A percentile compares a stretch with the other conserved stretches of the same genome.
phyloP scores from a whole-genome alignment of 2,113 vertebrate species.

The Trichechus manatus region DNA sequence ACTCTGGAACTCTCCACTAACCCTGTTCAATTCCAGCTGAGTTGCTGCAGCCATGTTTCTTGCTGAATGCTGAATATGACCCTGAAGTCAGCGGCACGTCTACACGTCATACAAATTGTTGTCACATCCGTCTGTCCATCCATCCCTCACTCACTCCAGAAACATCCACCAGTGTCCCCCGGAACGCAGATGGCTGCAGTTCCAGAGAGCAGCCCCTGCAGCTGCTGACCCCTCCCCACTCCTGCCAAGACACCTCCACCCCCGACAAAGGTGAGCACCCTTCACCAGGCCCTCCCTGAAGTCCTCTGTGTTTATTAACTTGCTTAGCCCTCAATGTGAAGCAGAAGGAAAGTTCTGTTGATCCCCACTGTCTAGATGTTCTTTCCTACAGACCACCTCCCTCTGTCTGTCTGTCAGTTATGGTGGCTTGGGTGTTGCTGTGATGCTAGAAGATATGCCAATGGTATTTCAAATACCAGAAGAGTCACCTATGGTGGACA shows the following conservation, averaged over 20 bases:
- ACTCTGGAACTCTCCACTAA: not conserved
- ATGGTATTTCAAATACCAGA: not conserved
- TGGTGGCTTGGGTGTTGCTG: not conserved
- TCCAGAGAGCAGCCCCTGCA: not conserved
- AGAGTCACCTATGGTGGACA: not conserved
- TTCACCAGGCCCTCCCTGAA: not conserved
- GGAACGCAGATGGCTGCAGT: not conserved
- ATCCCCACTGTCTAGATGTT: not conserved
- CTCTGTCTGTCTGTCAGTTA: not conserved
- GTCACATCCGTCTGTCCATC: fast-evolving
- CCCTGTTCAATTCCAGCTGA: not conserved
- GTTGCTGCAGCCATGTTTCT: fast-evolving
- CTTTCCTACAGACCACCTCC: not conserved
- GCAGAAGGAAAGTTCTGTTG: not conserved
- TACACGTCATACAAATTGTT: fast-evolving
- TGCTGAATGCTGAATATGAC: fast-evolving
- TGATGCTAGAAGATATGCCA: not conserved
- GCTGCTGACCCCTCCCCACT: not conserved
- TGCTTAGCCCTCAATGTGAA: not conserved
- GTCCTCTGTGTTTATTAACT: not conserved
- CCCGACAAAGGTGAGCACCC: not conserved
- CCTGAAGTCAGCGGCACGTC: fast-evolving
- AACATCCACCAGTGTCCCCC: not conserved
- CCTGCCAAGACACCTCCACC: not conserved
- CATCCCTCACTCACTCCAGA: not conserved